These are phyloP conservation scores for Pasiphila rectangulata DNA, from an alignment of 2,888 invertebrate species.

Conservation along the genomic window DNA sequence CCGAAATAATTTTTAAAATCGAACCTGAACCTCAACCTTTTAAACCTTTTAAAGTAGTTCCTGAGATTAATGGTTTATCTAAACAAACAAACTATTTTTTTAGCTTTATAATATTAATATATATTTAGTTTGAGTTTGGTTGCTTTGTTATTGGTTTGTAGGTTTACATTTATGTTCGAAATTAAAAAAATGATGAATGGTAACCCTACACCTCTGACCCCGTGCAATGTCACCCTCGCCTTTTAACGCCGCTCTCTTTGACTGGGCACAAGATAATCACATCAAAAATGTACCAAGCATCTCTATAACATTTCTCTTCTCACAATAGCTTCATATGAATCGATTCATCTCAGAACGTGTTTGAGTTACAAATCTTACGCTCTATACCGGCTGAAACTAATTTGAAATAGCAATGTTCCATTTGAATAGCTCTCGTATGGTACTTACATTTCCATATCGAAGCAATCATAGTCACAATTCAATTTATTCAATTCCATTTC, in stretches of 20 bases:
- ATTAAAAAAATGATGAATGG: too few relatives aligned
- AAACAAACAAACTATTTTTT: too few relatives aligned
- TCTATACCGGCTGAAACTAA: constrained; percentile 41
- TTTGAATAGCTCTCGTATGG: constrained; percentile 40
- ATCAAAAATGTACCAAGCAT: constrained; percentile 22
- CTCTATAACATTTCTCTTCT: constrained; percentile 15
- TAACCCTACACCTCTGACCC: constrained; percentile 45
- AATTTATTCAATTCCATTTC: constrained; percentile 68
- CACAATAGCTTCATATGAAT: constrained; percentile 14
- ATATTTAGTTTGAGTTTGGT: too few relatives aligned
- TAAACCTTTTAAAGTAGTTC: too few relatives aligned
- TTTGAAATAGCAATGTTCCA: constrained; percentile 36
- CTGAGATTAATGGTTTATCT: too few relatives aligned
- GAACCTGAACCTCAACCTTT: too few relatives aligned
- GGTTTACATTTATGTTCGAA: too few relatives aligned
- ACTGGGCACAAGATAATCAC: constrained; percentile 44
- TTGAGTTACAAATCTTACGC: constrained; percentile 40
- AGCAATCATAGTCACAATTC: constrained; percentile 64
- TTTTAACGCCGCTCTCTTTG: constrained; percentile 55
- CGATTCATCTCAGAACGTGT: constrained; percentile 23
- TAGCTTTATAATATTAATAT: too few relatives aligned
- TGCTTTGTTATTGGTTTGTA: too few relatives aligned
- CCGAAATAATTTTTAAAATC: too few relatives aligned
- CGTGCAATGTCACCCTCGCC: constrained; percentile 61
- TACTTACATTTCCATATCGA: constrained; percentile 58